phyloP scores from a whole-genome alignment of 2,797 vertebrate genomes.

The Phalloptychus januarius region DNA sequence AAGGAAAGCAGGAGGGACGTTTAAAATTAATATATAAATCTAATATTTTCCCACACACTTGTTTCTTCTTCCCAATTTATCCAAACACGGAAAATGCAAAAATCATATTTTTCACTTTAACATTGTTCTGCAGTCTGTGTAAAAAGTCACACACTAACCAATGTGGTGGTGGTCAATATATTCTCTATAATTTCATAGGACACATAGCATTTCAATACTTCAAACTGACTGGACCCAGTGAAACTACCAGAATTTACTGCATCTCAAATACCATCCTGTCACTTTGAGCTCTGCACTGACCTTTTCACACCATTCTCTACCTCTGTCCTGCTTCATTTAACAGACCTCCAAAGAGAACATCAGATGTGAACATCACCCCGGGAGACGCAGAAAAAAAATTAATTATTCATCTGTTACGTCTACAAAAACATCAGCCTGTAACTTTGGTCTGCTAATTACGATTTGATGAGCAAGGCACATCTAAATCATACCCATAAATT shows the following conservation, averaged over 20 bases:
- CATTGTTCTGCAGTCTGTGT: not conserved
- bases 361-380: conserved; percentile 65
- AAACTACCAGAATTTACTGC: conserved; percentile 20
- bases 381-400: conserved; percentile 51
- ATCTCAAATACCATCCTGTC: conserved; percentile 63
- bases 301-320: conserved; percentile 69
- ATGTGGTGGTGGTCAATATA: not conserved
- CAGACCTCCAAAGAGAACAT: conserved; percentile 68
- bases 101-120: not conserved
- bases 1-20: not conserved
- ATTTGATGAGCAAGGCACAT: conserved; percentile 72
- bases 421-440: conserved; percentile 67
- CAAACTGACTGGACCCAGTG: conserved; percentile 27
- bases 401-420: conserved; percentile 73
- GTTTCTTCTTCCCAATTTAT: not conserved
- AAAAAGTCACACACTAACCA: not conserved
- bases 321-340: conserved; percentile 70
- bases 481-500: conserved; percentile 68
- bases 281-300: conserved; percentile 63
- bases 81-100: not conserved
- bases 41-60: not conserved
- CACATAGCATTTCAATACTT: conserved; percentile 19
- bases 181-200: conserved; percentile 9
- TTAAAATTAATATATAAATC: not conserved
- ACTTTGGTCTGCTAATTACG: conserved; percentile 73